phyloP scores from a whole-genome alignment of 1,140 invertebrate genomes.

The Neomicropteryx cornuta region DNA sequence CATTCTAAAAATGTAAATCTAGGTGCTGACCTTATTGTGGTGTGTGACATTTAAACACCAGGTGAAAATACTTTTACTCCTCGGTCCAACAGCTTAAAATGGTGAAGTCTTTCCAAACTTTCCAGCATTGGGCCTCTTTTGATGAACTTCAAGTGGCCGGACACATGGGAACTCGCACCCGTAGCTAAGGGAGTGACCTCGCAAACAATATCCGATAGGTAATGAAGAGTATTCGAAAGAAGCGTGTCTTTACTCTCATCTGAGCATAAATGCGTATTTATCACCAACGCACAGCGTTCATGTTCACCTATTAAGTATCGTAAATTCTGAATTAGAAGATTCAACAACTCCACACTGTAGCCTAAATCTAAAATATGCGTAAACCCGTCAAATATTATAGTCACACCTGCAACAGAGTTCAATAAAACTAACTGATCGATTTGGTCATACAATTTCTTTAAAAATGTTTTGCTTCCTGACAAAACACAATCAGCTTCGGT shows the following conservation, averaged over 20 bases:
- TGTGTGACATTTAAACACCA: no score
- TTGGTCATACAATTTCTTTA: conserved; percentile 12
- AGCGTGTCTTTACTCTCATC: conserved; percentile 40
- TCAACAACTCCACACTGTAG: conserved; percentile 39
- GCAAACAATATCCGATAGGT: conserved; percentile 49
- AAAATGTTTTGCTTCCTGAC: conserved; percentile 16
- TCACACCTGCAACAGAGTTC: conserved; percentile 25
- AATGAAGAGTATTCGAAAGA: conserved; percentile 44
- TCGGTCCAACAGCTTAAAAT: conserved; percentile 60
- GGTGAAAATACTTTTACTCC: conserved; percentile 58
- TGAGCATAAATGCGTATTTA: conserved; percentile 35
- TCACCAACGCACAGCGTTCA: conserved; percentile 27
- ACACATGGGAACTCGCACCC: conserved; percentile 54
- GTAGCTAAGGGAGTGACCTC: conserved; percentile 51
- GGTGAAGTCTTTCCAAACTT: conserved; percentile 35
- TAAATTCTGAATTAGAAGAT: conserved; percentile 39
- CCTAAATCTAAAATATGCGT: conserved; percentile 55
- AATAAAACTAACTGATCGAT: conserved; percentile 18
- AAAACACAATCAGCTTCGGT: conserved; percentile 18
- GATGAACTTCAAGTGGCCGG: conserved; percentile 48
- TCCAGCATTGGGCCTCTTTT: conserved; percentile 23
- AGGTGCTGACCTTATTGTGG: conserved; percentile 5
- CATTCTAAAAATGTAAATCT: not conserved
- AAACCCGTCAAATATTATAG: conserved; percentile 57
- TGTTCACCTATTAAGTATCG: conserved; percentile 20